Base-by-base conservation (phyloP, 64 coral and sea anemone species). In the Orbicella faveolata region DNA sequence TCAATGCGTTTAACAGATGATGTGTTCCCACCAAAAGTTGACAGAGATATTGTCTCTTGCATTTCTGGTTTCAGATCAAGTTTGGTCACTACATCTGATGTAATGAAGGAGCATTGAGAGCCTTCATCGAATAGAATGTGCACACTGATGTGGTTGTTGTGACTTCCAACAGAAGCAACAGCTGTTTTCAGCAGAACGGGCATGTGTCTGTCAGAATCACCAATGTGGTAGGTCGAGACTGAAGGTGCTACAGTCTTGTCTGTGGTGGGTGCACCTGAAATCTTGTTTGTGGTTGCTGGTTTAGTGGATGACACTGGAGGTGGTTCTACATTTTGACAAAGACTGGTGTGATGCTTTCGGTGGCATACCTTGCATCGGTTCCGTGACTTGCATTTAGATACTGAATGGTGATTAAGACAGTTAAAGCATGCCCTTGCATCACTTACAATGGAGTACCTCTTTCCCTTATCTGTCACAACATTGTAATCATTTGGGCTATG, bases 151-250 rank as follows among this genome's bases (percentile, higher is more conserved):
- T 36, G 9, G 36, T 23, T 79, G 34, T 62, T 57, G 35, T 69
- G 26, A 11, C 19, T 61, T 30, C 65, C 55, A 67, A 79, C 51
- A 61, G 34, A 35, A 9, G 55, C 65, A 44, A 89, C 88, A 26
- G 88, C 88, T 37, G 88, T 89, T 79, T 89, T 89, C 21, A 89
- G 75, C 9, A 89, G 88, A 48, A 89, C 65, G 52, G 75, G 88
- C 7, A 5, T 74, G 23, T 74, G 73, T 61, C 51, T 36, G 79
- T 81, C 14, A 76, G 39, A 3, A 76, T 76, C 39, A 76, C 14
- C 11, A 41, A 9, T 54, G 16, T 81, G 79, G 33, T 81, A 37
- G 30, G 79, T 2, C 5, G 48, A 41, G 18, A 81, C 21, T 41
- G 79, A 34, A 41, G 34, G 48, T 8, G 1, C 48, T 41, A 4